phyloP scores from a whole-genome alignment of 2,888 invertebrate genomes.

The Caenorhabditis sulstoni region DNA sequence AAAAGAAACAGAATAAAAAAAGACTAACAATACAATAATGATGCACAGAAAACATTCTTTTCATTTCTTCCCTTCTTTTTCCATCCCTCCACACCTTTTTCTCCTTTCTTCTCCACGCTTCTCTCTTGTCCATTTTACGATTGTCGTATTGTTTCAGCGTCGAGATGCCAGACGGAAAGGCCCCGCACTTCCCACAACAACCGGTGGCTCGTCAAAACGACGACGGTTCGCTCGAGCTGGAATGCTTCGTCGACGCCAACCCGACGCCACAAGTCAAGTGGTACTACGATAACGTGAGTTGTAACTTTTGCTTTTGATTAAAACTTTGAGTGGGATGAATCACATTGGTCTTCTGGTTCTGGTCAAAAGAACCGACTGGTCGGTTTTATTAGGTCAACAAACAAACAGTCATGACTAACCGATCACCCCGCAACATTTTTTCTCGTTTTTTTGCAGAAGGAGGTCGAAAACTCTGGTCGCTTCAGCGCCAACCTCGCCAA shows the following conservation, averaged over 20 bases:
- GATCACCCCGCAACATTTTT: no score
- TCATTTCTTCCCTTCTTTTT: not conserved
- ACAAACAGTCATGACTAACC: not conserved
- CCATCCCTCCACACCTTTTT: constrained; percentile 10
- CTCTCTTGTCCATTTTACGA: not conserved
- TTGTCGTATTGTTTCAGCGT: constrained; percentile 2
- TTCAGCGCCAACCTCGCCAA: constrained; percentile 77
- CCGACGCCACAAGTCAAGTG: constrained; percentile 81
- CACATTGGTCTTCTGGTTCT: not conserved
- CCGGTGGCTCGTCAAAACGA: constrained; percentile 81
- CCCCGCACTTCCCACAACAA: constrained; percentile 81
- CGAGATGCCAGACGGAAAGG: constrained; percentile 80
- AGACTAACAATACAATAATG: constrained; percentile 21
- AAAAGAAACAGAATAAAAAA: not conserved
- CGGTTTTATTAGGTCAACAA: not conserved
- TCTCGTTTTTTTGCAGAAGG: constrained; percentile 73
- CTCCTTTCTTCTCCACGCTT: constrained; percentile 8
- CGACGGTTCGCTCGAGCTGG: constrained; percentile 80
- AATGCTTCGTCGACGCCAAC: constrained; percentile 80
- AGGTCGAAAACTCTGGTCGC: constrained; percentile 75
- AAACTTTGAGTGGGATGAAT: not conserved
- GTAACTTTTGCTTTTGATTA: not conserved
- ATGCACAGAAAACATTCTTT: constrained; percentile 3
- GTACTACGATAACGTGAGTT: constrained; percentile 80
- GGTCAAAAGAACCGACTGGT: no score